phyloP scores from a whole-genome alignment of 2,797 vertebrate genomes.

The Danio aesculapii region DNA sequence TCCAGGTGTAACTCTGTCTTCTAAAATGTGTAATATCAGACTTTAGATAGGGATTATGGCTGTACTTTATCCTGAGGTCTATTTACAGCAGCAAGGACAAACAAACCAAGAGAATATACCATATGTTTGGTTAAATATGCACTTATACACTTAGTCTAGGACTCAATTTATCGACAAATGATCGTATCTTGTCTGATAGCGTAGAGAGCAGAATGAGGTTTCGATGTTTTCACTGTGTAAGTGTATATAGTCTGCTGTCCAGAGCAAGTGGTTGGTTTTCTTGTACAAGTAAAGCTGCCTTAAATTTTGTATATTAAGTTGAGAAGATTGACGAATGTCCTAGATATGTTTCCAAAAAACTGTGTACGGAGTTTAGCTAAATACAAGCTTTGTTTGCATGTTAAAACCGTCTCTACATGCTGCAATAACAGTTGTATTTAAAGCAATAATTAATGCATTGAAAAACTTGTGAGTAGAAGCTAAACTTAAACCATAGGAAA shows the following conservation, averaged over 20 bases:
- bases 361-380: slow-evolving; percentile 26
- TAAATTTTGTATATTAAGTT: slow-evolving; percentile 43
- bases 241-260: slow-evolving; percentile 20
- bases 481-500: neutral
- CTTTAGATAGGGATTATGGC: slow-evolving; percentile 21
- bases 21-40: slow-evolving; percentile 1
- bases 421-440: slow-evolving; percentile 56
- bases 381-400: slow-evolving; percentile 43
- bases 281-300: slow-evolving; percentile 39
- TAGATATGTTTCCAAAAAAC: slow-evolving; percentile 4
- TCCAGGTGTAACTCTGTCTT: slow-evolving; percentile 16
- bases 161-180: slow-evolving; percentile 17
- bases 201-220: slow-evolving; percentile 1
- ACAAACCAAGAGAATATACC: slow-evolving; percentile 32
- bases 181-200: neutral
- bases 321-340: slow-evolving; percentile 27
- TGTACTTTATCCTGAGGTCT: slow-evolving; percentile 22
- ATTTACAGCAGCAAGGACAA: slow-evolving; percentile 8
- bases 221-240: slow-evolving; percentile 17
- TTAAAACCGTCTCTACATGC: slow-evolving; percentile 43
- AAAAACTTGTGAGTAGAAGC: neutral
- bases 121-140: slow-evolving; percentile 32
- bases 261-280: slow-evolving; percentile 16
- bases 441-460: slow-evolving; percentile 52
- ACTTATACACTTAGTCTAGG: slow-evolving; percentile 30